Conservation (phyloP, 2,888 invertebrate genomes). For the Aspidapion aeneum region DNA sequence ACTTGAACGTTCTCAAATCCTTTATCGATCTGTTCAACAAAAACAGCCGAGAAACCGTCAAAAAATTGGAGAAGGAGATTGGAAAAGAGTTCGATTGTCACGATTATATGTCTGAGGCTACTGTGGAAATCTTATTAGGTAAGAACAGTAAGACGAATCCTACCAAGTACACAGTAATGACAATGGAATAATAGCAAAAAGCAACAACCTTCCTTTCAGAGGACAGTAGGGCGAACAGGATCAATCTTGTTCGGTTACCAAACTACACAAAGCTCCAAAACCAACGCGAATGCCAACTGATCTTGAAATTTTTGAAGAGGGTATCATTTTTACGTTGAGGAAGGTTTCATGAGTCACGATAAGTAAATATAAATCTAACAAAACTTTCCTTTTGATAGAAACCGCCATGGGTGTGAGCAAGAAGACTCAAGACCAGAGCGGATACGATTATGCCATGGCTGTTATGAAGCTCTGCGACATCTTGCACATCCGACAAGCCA, state of each 20-base stretch:
- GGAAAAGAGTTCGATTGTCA: slow-evolving; percentile 76
- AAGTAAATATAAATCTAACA: too few relatives aligned
- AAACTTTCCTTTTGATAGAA: slow-evolving; percentile 61
- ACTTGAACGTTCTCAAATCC: slow-evolving; percentile 80
- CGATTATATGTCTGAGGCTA: slow-evolving; percentile 82
- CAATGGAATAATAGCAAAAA: too few relatives aligned
- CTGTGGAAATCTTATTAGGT: slow-evolving; percentile 75
- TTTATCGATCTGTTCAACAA: slow-evolving; percentile 84
- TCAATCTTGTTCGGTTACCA: too few relatives aligned
- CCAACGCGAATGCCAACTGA: too few relatives aligned
- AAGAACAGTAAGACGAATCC: slow-evolving; percentile 41
- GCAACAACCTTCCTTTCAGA: too few relatives aligned
- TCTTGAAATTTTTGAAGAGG: too few relatives aligned
- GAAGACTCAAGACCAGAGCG: slow-evolving; percentile 75
- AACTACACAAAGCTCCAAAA: too few relatives aligned
- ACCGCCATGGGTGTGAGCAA: slow-evolving; percentile 88
- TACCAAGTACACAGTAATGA: too few relatives aligned
- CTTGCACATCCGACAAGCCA: slow-evolving; percentile 76
- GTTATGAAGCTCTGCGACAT: slow-evolving; percentile 90
- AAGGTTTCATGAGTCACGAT: too few relatives aligned
- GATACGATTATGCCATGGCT: slow-evolving; percentile 82
- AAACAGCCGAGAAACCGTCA: slow-evolving; percentile 72
- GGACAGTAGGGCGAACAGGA: too few relatives aligned
- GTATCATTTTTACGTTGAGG: too few relatives aligned
- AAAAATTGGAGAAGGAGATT: slow-evolving; percentile 65